phyloP scores from a whole-genome alignment of 2,888 invertebrate species.

The Cheilosia soror region DNA sequence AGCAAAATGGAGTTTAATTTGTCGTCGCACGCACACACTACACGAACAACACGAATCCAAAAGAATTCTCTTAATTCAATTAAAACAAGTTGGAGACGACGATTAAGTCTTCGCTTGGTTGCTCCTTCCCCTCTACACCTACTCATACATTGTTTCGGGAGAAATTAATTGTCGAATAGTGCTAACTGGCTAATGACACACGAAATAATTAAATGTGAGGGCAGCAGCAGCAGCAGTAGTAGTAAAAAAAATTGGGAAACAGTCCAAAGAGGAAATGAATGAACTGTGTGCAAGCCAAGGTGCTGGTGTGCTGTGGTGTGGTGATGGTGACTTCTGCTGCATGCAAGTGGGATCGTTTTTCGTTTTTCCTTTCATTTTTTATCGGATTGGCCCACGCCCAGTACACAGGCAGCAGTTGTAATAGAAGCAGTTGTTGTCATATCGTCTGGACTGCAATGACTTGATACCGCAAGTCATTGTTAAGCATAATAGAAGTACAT shows the following conservation, averaged over 20 bases:
- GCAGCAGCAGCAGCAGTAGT: too few species aligned
- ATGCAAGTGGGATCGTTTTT: constrained; percentile 38
- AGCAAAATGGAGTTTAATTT: constrained; percentile 28
- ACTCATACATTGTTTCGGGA: constrained; percentile 1
- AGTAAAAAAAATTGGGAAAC: constrained; percentile 52
- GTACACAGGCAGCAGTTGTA: constrained; percentile 26
- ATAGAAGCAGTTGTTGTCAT: constrained; percentile 58
- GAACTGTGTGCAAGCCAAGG: constrained; percentile 1
- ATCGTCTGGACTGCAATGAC: constrained; percentile 38
- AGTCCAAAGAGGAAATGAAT: constrained; percentile 48
- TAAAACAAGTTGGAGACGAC: constrained; percentile 32
- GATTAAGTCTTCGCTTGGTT: background rate
- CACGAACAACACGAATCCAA: background rate
- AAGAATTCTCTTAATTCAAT: constrained; percentile 65
- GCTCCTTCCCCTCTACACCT: background rate
- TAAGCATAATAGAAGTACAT: background rate
- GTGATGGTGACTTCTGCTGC: constrained; percentile 26
- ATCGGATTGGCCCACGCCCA: constrained; percentile 75
- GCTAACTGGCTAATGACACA: constrained; percentile 69
- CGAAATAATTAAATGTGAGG: constrained; percentile 42
- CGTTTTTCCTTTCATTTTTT: constrained; percentile 55
- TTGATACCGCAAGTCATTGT: constrained; percentile 53
- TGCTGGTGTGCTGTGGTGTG: constrained; percentile 15
- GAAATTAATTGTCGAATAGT: constrained; percentile 69
- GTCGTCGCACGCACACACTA: background rate